Evolutionary conservation across 2,113 vertebrate species (phyloP).

Genomic region (Nothocercus nigrocapillus): DNA sequence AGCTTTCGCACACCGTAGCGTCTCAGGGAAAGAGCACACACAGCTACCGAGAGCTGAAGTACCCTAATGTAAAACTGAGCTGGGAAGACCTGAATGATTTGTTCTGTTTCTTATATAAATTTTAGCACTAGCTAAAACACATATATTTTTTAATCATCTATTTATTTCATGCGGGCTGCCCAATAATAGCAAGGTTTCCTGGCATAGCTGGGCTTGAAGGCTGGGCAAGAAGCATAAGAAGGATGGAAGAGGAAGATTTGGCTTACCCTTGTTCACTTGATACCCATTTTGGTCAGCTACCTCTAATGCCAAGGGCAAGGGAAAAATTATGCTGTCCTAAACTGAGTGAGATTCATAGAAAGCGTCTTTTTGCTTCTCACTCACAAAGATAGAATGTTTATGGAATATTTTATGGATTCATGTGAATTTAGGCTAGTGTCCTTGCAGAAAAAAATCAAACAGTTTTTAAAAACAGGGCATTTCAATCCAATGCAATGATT

Average conservation of each 20-base stretch:
- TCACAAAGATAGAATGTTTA: not conserved
- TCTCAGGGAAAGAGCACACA: not conserved
- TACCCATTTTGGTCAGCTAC: not conserved
- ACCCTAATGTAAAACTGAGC: not conserved
- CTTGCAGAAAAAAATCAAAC: not conserved
- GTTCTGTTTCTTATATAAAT: not conserved
- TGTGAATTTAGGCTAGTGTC: not conserved
- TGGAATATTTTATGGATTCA: not conserved
- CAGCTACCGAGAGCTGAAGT: not conserved
- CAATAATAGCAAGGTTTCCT: not conserved
- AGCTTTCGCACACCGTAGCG: not conserved
- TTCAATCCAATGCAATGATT: not conserved
- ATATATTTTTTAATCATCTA: not conserved
- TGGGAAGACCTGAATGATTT: not conserved
- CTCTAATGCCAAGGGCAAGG: not conserved
- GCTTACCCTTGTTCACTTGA: not conserved
- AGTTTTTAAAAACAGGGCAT: not conserved
- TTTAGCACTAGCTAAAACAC: not conserved
- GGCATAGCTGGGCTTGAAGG: not conserved
- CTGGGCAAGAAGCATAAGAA: not conserved
- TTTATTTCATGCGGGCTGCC: not conserved
- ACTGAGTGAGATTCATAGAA: not conserved
- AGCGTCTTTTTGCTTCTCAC: not conserved
- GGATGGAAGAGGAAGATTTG: not conserved
- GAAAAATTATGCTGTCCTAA: not conserved